A percentile compares a stretch with the other conserved stretches of the same genome.
These are phyloP conservation scores for Heterohyrax brucei DNA, from an alignment of 2,797 vertebrate genomes.

Conservation along the genomic window DNA sequence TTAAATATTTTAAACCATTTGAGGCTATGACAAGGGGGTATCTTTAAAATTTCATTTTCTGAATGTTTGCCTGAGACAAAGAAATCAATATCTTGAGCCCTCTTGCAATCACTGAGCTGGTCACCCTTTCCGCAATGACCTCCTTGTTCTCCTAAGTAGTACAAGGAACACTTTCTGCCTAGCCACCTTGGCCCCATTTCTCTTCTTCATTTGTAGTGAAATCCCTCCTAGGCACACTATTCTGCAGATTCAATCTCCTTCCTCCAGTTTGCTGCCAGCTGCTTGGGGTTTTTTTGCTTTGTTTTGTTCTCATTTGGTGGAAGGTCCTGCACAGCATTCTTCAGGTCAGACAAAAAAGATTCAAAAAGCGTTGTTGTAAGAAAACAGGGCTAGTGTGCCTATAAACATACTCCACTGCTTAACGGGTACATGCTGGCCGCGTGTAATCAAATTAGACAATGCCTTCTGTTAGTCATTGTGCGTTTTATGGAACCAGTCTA, in stretches of 20 bases:
- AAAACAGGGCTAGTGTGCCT: not conserved
- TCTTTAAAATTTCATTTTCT: not conserved
- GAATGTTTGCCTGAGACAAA: not conserved
- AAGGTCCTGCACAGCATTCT: constrained; percentile 44
- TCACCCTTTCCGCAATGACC: not conserved
- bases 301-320: constrained; percentile 59
- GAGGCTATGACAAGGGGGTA: not conserved
- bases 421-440: not conserved
- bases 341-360: constrained; percentile 19
- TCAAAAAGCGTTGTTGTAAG: constrained; percentile 3
- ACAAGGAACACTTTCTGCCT: not conserved
- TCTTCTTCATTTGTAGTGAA: constrained; percentile 21
- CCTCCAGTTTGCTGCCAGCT: constrained; percentile 23
- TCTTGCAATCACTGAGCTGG: not conserved
- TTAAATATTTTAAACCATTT: constrained; percentile 32
- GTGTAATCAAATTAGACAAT: not conserved
- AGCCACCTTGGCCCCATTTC: not conserved
- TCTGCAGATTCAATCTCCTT: constrained; percentile 40
- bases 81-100: not conserved
- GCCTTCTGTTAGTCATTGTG: not conserved
- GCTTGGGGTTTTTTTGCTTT: constrained; percentile 13
- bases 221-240: not conserved
- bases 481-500: not conserved
- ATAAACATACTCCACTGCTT: not conserved
- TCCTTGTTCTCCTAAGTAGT: not conserved